These are phyloP conservation scores for Pseudanteris insignis DNA, from an alignment of 2,888 invertebrate species.

Conservation along the genomic window DNA sequence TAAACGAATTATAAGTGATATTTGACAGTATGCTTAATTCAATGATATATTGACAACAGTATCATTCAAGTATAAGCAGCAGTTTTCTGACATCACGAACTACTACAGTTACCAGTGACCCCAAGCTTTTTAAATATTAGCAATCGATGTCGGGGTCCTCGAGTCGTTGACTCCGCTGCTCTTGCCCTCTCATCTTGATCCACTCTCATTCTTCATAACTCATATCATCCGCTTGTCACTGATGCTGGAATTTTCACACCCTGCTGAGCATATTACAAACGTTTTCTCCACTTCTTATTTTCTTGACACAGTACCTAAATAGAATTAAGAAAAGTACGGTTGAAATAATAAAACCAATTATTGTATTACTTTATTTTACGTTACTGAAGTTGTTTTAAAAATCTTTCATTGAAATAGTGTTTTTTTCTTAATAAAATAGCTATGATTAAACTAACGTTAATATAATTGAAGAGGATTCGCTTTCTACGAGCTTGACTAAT, in stretches of 20 bases:
- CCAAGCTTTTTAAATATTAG: conserved; percentile 60
- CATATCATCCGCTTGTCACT: conserved; percentile 9
- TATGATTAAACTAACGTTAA: too few relatives aligned
- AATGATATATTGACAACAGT: not conserved
- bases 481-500: too few relatives aligned
- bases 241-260: not conserved
- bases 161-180: conserved; percentile 58
- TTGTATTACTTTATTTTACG: too few relatives aligned
- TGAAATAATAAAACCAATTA: too few relatives aligned
- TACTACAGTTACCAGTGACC: conserved; percentile 50
- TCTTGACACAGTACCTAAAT: conserved; percentile 5
- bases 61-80: conserved; percentile 8
- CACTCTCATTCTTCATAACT: conserved; percentile 20
- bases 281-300: not conserved
- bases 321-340: not conserved
- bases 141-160: conserved; percentile 58
- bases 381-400: too few relatives aligned
- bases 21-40: too few relatives aligned
- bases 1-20: not conserved
- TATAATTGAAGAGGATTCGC: too few relatives aligned
- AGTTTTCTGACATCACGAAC: conserved; percentile 31
- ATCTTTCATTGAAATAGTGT: too few relatives aligned
- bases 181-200: conserved; percentile 26
- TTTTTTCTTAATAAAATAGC: too few relatives aligned
- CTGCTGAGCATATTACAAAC: not conserved